Base-by-base conservation (phyloP, 2,113 vertebrate genomes). In the Scophthalmus maximus region DNA sequence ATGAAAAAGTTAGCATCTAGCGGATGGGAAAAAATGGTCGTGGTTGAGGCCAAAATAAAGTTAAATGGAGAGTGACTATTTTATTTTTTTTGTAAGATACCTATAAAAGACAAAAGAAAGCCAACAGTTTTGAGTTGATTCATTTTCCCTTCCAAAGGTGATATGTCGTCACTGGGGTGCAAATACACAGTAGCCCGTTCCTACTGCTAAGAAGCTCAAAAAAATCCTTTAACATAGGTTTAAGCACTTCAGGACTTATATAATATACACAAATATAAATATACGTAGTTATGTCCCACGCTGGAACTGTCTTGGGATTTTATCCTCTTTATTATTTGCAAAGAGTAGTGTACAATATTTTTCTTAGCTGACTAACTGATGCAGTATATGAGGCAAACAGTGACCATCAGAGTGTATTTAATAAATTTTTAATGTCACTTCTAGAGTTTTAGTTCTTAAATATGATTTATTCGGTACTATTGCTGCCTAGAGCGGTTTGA, bases 261-360 rank as follows among this genome's bases (percentile, higher is more conserved):
- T n/a, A n/a, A n/a, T n/a, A n/a, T n/a, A n/a, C n/a, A n/a, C n/a
- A n/a, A n/a, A n/a, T n/a, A n/a, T n/a, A n/a, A n/a, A n/a, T n/a
- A n/a, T n/a, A n/a, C 47, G 6, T 68, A 47, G 23, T 69, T 32
- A 53, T 53, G 29, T 17, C 11, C 29, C 30, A 69, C 10, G 32
- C 3, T 10, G 6, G 1, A 55, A 30, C 17, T 47, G 11, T 46
- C 26, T 7, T 8, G 1, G 22, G 57, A 44, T 26, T 46, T 50
- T 26, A 57, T 22, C 18, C 8, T 52, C 3, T 9, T 49, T 23
- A 23, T 23, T 49, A 49, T 49, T 25, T 27, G 26, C 26, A 53
- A 29, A 53, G 5, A 4, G 15, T 29, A 27, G 18, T 29, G 23
- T 18, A 23, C 49, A 50, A 15, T 26, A 5, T 25, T 50, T 26